Conservation (phyloP, 2,888 invertebrate genomes). For the Rambutsinella grinnellia region DNA sequence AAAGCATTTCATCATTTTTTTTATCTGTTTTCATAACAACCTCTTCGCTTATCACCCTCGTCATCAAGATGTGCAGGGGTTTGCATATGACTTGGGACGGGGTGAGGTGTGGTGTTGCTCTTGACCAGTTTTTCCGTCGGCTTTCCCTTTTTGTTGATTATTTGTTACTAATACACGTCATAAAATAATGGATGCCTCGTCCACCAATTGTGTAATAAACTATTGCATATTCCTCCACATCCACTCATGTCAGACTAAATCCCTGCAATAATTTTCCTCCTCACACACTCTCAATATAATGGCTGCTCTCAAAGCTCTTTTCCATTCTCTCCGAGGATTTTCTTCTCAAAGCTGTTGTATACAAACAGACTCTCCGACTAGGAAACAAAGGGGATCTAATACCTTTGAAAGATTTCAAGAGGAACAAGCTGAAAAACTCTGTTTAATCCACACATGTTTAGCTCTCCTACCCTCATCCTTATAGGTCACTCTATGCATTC, state of each 20-base stretch:
- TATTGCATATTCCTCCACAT: neutral
- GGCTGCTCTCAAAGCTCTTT: too few species aligned
- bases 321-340: too few species aligned
- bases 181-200: slow-evolving; percentile 55
- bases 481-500: slow-evolving; percentile 51
- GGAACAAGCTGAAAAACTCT: neutral
- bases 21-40: too few species aligned
- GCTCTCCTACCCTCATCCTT: slow-evolving; percentile 3
- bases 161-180: slow-evolving; percentile 56
- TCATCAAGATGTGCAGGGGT: neutral
- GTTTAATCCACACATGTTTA: neutral
- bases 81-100: neutral
- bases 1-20: too few species aligned
- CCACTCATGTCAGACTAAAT: neutral
- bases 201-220: slow-evolving; percentile 40
- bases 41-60: too few species aligned
- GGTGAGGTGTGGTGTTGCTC: slow-evolving; percentile 7
- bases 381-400: neutral
- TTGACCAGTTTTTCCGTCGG: slow-evolving; percentile 48
- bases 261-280: neutral
- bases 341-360: too few species aligned
- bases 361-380: neutral
- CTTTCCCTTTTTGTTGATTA: slow-evolving; percentile 43
- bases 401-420: too few species aligned
- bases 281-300: too few species aligned